Conservation (phyloP, 2,113 vertebrate species). For the Paralichthys olivaceus region DNA sequence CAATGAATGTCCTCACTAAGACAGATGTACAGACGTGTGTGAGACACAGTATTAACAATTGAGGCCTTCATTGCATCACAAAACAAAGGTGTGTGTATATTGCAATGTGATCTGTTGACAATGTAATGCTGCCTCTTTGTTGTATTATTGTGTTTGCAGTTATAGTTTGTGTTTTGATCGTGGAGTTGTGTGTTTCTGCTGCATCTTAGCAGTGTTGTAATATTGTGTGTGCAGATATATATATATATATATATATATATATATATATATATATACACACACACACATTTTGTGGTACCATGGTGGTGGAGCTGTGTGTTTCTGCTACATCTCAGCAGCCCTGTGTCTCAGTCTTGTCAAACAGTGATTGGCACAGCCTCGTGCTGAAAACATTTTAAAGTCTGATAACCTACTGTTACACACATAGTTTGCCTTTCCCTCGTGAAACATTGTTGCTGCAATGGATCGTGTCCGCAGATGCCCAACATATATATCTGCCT, state of each 20-base stretch:
- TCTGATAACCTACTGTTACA: slow-evolving; percentile 58
- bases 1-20: no score
- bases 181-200: no score
- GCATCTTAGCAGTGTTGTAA: neutral
- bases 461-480: slow-evolving; percentile 56
- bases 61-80: neutral
- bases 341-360: slow-evolving; percentile 33
- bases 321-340: slow-evolving; percentile 18
- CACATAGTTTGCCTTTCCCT: slow-evolving; percentile 60
- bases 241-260: no score
- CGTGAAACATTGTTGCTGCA: slow-evolving; percentile 52
- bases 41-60: no score
- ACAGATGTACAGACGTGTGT: no score
- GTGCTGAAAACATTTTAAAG: slow-evolving; percentile 46
- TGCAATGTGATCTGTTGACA: neutral
- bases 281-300: neutral
- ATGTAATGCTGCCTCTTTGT: slow-evolving; percentile 3
- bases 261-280: no score
- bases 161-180: neutral
- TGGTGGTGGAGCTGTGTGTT: slow-evolving; percentile 15
- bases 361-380: slow-evolving; percentile 39
- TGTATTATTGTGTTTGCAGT: slow-evolving; percentile 22
- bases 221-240: neutral
- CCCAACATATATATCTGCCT: slow-evolving; percentile 29
- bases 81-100: slow-evolving; percentile 1